Evolutionary conservation across 2,888 invertebrate genomes (phyloP).

Genomic region (Seira sanloemensis): DNA sequence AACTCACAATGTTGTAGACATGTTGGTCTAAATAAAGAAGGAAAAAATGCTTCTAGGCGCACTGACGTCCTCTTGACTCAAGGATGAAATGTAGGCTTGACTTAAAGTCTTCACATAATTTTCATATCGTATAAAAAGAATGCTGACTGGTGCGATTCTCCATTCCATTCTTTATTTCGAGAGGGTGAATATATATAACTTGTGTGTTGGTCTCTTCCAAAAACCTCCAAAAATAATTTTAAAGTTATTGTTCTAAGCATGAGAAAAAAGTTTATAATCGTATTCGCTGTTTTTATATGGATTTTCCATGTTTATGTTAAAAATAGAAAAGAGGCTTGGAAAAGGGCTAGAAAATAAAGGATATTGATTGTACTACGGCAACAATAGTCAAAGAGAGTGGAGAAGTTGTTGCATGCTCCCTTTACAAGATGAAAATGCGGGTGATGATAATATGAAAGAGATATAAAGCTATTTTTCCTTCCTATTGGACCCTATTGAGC

Average conservation of each 20-base stretch:
- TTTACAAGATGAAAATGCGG: not conserved
- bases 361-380: no score
- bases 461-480: slow-evolving; percentile 2
- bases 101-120: slow-evolving; percentile 16
- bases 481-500: not conserved
- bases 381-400: slow-evolving; percentile 2
- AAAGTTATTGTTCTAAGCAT: no score
- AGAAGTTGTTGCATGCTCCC: not conserved
- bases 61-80: not conserved
- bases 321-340: no score
- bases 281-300: no score
- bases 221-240: no score
- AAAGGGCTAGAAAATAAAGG: no score
- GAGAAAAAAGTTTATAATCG: no score
- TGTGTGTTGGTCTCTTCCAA: no score
- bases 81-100: not conserved
- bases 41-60: not conserved
- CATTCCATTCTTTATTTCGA: not conserved
- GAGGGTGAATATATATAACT: no score
- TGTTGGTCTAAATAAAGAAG: not conserved
- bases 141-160: not conserved
- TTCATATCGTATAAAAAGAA: not conserved
- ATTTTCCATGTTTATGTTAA: no score
- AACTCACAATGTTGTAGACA: not conserved
- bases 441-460: not conserved